Evolutionary conservation across 2,797 vertebrate species (phyloP), one percentile per base, ranked within the genome.

Genomic region (Acanthis flammea): DNA sequence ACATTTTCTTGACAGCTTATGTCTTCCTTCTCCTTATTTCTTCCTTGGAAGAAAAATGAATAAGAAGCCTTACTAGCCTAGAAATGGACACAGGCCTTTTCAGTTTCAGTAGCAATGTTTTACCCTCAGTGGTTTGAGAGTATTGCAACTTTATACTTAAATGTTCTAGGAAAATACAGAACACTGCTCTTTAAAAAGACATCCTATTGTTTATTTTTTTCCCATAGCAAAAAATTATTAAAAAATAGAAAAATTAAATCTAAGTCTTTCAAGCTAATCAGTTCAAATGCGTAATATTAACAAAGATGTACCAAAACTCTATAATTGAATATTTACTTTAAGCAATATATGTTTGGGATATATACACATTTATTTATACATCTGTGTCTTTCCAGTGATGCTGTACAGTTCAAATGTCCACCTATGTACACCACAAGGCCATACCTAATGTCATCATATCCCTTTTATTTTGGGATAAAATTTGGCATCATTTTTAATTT

Each of bases 121-220:
- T 78, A 47, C 53, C 31, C 12, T 57, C 19, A 42, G 30, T 39
- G 7, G 1, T 47, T 60, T 55, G 47, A 70, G 11, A 0, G 0
- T 62, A 48, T 25, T 66, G 2, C 35, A 81, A 60, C 14, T 60
- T 47, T 44, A 48, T 53, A 58, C 9, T 76, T 61, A 62, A 58
- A 61, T 31, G 2, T 62, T 28, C 10, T 41, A 77, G 22, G 28
- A 57, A 70, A 86, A 91, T 54, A 4, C 5, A 47, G 17, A 42
- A 27, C 16, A 42, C 3, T 68, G 24, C 2, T 61, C 4, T 50
- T 80, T 60, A 57, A 73, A 92, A 48, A 37, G 5, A 0, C 3
- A 31, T 53, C 5, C 61, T 21, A 47, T 7, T 50, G 6, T 4
- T 11, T 60, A n/a, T 57, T 79, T 79, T 74, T 73, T 78, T 50